Base-by-base conservation (phyloP, 2,888 invertebrate genomes). In the Syrista parreyssii region DNA sequence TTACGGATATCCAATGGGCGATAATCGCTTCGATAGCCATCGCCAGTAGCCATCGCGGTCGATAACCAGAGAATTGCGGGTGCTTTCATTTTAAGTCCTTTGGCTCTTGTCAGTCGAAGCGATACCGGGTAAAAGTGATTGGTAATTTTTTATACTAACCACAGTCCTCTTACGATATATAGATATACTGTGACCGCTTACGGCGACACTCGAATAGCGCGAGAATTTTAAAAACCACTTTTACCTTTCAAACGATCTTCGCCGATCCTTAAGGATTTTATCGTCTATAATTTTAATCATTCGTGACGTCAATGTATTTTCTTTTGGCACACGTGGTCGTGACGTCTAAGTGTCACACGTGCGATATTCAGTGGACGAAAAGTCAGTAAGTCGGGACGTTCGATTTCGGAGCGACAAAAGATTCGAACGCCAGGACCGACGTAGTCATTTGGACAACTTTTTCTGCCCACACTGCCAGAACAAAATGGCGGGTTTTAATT, bases 401-500 rank as follows among this genome's bases (percentile, higher is more conserved):
- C 34, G 34, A 34, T 34, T 34, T 4, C 12, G 31, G 40, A 33
- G 40, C 77, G 73, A 71, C 30, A 71, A 71, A 71, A 33, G 33
- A 71, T 71, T 33, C 2, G 23, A 55, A 23, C 30, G 23, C 71
- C 30, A 3, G 71, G 71, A 23, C 71, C 36, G 23, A 23, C 55
- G n/a, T 1, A 23, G 55, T 23, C 55, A 6, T 55, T 68, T 75
- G 76, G 79, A 82, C 86, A 84, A 85, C 86, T 85, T 88, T 84
- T 86, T 88, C 85, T 82, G 79, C 83, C 82, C 83, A 84, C 82
- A 78, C 68, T 79, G 82, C 80, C 80, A 80, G 81, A 85, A 82
- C 82, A 84, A 86, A 85, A 88, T 84, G 82, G 84, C 82, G 79
- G 77, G 83, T 87, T 87, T 89, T 89, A 89, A 89, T 89, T 88